A percentile compares a stretch with the other conserved stretches of the same genome.
Conservation (phyloP, 2,113 vertebrate species). For the Chaetops frenatus region DNA sequence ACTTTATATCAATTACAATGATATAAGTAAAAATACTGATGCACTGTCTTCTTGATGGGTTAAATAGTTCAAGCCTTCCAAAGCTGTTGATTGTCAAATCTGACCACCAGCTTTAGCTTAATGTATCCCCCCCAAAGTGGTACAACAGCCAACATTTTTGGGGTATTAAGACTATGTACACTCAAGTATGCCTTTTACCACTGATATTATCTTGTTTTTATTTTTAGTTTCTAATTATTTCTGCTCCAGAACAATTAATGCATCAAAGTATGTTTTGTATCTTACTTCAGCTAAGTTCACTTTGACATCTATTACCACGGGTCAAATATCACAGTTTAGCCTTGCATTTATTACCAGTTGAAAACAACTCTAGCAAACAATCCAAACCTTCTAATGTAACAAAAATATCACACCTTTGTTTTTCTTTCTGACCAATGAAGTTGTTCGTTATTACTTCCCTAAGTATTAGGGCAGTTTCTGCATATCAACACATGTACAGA, state of each 20-base stretch:
- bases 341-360: not conserved
- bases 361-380: not conserved
- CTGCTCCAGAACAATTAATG: not conserved
- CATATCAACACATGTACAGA: not conserved
- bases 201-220: not conserved
- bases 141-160: not conserved
- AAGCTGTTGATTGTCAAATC: not conserved
- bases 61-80: not conserved
- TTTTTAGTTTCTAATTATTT: not conserved
- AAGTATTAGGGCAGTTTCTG: not conserved
- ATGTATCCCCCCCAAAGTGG: not conserved
- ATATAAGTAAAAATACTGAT: not conserved
- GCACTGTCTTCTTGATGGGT: not conserved
- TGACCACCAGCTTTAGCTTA: not conserved
- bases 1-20: not conserved
- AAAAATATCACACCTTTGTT: not conserved
- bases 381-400: not conserved
- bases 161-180: not conserved
- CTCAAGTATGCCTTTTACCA: not conserved
- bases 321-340: not conserved
- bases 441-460: not conserved
- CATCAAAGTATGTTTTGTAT: not conserved
- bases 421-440: not conserved
- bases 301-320: not conserved
- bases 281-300: not conserved